Evolutionary conservation across 2,113 vertebrate genomes (phyloP), one percentile per base, ranked within the genome.

Genomic region (Microcebus griseorufus): DNA sequence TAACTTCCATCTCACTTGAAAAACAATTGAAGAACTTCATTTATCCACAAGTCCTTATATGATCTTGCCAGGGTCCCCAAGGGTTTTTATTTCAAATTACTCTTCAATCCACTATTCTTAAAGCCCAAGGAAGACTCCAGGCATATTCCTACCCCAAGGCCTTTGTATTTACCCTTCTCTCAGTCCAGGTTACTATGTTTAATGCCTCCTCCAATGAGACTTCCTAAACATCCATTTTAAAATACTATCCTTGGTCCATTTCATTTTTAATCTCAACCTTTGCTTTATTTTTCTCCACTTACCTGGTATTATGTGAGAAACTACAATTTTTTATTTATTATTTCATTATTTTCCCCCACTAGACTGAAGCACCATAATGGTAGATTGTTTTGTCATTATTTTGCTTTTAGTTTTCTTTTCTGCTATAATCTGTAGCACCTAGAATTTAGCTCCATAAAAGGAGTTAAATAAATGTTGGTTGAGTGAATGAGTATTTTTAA

Each of bases 401-500:
- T 70, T 16, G 7, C 17, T 82, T 84, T 70, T 55, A 79, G 23
- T 37, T 72, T n/a, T 22, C 22, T 65, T 42, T 37, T 22, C 27
- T 81, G 51, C 22, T 88, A 55, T n/a, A 82, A 82, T 88, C 39
- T 7, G 78, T 60, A 72, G 70, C 22, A 89, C 34, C 48, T 72
- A 70, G 37, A 75, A 72, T 55, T 90, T 39, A n/a, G 7, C 5
- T 65, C 37, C 53, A 90, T 58, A 39, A 80, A 62, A 78, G 42
- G 51, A 84, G 18, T 4, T 72, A 85, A 92, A 60, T 86, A 90
- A 86, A 89, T 58, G 3, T 70, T 37, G 9, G 12, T 42, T 93
- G 70, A 94, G 23, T 87, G 55, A 96, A 92, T 70, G 32, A 37
- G 42, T 67, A 94, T 64, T 95, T 95, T 85, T 79, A 85, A 87